Evolutionary conservation across 1,140 invertebrate species (phyloP).

Genomic region (Homalodisca vitripennis): DNA sequence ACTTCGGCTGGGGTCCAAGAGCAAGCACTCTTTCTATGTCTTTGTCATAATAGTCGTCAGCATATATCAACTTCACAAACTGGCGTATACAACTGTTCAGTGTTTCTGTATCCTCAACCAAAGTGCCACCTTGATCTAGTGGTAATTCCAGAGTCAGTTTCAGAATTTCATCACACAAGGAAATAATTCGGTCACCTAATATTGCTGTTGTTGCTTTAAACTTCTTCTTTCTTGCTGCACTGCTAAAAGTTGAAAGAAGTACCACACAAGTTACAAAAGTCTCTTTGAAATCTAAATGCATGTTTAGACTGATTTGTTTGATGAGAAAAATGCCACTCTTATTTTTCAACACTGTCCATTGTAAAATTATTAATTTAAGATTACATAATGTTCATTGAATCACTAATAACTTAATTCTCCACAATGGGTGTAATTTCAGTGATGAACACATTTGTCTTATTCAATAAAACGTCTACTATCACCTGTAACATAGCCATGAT

Average conservation of each 20-base stretch:
- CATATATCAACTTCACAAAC: background rate
- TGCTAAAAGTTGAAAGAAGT: background rate
- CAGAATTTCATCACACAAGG: conserved; percentile 2
- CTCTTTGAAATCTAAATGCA: background rate
- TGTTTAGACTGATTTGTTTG: no score
- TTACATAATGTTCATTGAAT: no score
- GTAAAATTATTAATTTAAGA: no score
- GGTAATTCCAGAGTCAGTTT: conserved; percentile 2
- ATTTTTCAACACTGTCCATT: no score
- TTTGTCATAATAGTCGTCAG: background rate
- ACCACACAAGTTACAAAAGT: background rate
- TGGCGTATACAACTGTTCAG: conserved; percentile 9
- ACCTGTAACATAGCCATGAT: no score
- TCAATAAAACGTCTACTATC: no score
- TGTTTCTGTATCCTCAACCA: background rate
- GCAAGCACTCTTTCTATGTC: conserved; percentile 3
- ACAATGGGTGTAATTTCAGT: no score
- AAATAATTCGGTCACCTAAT: background rate
- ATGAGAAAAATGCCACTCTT: no score
- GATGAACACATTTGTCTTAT: no score
- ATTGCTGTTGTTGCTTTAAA: conserved; percentile 1
- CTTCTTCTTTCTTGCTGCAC: background rate
- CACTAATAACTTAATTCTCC: no score
- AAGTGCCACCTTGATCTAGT: background rate
- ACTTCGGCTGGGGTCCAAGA: background rate